Evolutionary conservation across 2,113 vertebrate genomes (phyloP), one percentile per base, ranked within the genome.

Genomic region (Paralichthys olivaceus): DNA sequence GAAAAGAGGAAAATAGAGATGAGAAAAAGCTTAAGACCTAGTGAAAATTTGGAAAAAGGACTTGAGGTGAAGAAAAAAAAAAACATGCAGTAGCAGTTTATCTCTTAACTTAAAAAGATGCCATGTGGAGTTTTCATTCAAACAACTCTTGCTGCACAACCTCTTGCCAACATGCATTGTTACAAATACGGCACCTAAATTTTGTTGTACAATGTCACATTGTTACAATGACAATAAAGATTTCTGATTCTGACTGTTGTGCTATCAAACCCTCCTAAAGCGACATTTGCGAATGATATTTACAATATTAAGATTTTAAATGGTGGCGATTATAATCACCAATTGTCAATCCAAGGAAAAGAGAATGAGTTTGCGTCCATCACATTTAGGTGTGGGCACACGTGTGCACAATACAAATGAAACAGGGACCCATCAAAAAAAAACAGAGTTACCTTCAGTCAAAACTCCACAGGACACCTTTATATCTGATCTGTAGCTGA

Each of bases 31-130:
- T 49, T 17, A 15, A 19, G 57, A 37, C 7, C 69, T 29, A 19
- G 23, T 47, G 6, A 62, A 58, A 45, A 22, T 23, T 53, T 32
- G 49, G 43, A 12, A 89, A 83, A 86, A 65, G 83, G 79, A 74
- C 77, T 81, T 85, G 78, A 74, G 32, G 71, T 55, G 34, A 37
- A 82, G 85, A 84, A 84, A 51, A 84, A 72, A n/a, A 49, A 8
- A 34, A 90, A 85, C 94, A 96, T 95, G 95, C 95, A 92, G 78
- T 28, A 93, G 91, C 85, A 91, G 81, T 94, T 90, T 90, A 84
- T 20, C 22, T 55, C n/a, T 43, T 15, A 49, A 26, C 5, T 53
- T 51, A 25, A 59, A 26, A 59, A 73, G 53, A 29, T 74, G n/a
- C 22, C 40, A 25, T 68, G 70, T 78, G 60, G 59, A 80, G 66